Conservation (phyloP, 1,140 invertebrate species). For the Medauroidea extradentata region DNA sequence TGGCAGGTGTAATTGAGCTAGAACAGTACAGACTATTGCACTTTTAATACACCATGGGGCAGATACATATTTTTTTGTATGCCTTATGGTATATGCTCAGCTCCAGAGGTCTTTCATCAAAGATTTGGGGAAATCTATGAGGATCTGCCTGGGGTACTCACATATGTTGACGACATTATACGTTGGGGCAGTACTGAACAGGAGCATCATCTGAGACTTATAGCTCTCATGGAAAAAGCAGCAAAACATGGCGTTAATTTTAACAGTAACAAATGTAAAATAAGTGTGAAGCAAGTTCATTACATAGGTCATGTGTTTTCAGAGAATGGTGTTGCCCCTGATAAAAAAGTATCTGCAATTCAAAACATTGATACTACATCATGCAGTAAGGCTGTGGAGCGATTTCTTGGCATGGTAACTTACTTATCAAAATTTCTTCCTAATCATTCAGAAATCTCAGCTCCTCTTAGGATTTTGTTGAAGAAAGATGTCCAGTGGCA, state of each 20-base stretch:
- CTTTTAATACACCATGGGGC: too few relatives aligned
- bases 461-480: slow-evolving; percentile 26
- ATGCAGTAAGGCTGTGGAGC: background rate
- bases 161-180: background rate
- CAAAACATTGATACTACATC: background rate
- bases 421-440: slow-evolving; percentile 39
- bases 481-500: slow-evolving; percentile 26
- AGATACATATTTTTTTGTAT: background rate
- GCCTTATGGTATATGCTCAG: slow-evolving; percentile 5
- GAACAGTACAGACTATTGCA: too few relatives aligned
- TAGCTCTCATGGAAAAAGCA: background rate
- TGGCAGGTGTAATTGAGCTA: too few relatives aligned
- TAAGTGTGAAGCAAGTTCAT: background rate
- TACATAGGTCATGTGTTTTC: background rate
- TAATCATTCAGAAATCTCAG: slow-evolving; percentile 26
- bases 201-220: background rate
- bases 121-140: background rate
- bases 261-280: slow-evolving; percentile 1
- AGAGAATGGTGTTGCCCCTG: background rate
- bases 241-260: background rate
- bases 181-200: background rate
- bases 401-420: slow-evolving; percentile 38
- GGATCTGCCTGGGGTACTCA: slow-evolving; percentile 1
- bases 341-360: background rate
- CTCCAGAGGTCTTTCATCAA: slow-evolving; percentile 1